phyloP scores from a whole-genome alignment of 2,888 invertebrate genomes.

The Sarcophaga rosellei region DNA sequence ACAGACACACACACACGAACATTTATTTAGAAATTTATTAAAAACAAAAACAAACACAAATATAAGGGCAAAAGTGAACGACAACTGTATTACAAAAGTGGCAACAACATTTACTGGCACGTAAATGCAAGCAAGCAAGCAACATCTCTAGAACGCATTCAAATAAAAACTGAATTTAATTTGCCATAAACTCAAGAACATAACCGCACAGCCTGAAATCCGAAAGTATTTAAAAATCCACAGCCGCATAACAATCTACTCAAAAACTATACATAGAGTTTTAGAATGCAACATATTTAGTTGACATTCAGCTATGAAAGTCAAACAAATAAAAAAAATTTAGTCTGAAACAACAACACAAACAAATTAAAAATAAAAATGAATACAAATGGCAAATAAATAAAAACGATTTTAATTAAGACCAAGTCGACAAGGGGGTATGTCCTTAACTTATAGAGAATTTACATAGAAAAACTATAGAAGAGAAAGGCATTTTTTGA shows the following conservation, averaged over 20 bases:
- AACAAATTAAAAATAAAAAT: not conserved
- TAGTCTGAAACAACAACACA: not conserved
- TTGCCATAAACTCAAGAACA: slow-evolving; percentile 60
- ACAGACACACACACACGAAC: too few species aligned
- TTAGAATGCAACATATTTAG: slow-evolving; percentile 27
- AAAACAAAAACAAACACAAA: slow-evolving; percentile 9
- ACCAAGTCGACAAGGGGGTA: too few species aligned
- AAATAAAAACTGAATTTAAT: slow-evolving; percentile 69
- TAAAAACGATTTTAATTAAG: too few species aligned
- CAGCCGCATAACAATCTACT: slow-evolving; percentile 13
- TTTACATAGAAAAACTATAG: too few species aligned
- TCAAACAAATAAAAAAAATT: not conserved
- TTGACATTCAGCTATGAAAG: slow-evolving; percentile 37
- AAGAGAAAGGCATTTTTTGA: too few species aligned
- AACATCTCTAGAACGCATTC: slow-evolving; percentile 64
- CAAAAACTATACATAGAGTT: slow-evolving; percentile 18
- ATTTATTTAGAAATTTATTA: not conserved
- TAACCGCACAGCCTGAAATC: slow-evolving; percentile 43
- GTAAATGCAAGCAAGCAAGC: slow-evolving; percentile 36
- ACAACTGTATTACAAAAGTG: not conserved
- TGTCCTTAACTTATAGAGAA: too few species aligned
- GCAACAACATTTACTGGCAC: not conserved
- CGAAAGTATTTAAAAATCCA: slow-evolving; percentile 47
- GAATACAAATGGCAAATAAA: too few species aligned
- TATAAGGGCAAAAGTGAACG: not conserved